A percentile compares a stretch with the other conserved stretches of the same genome.
Evolutionary conservation across 2,888 invertebrate species (phyloP).

Genomic region (Scaptodrosophila latifasciaeformis): DNA sequence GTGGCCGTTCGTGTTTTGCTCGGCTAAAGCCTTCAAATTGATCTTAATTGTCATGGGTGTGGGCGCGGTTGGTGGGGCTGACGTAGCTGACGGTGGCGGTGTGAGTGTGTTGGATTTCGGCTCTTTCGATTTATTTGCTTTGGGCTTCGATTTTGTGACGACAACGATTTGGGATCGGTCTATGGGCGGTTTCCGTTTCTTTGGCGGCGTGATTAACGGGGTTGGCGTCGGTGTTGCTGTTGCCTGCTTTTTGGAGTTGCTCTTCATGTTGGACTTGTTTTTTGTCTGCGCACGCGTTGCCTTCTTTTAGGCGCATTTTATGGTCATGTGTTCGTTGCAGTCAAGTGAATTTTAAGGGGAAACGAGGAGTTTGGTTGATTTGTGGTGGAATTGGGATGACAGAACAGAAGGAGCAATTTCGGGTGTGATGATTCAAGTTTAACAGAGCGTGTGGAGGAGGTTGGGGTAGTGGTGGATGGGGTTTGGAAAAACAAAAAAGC

Average conservation of each 20-base stretch:
- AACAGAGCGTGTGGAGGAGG: too few species aligned
- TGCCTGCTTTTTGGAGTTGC: slow-evolving; percentile 48
- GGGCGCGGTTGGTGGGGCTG: neutral
- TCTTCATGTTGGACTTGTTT: slow-evolving; percentile 51
- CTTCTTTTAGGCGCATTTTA: slow-evolving; percentile 45
- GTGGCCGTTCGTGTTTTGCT: slow-evolving; percentile 28
- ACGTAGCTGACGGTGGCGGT: slow-evolving; percentile 5
- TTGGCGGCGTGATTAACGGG: slow-evolving; percentile 3
- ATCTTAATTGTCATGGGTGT: slow-evolving; percentile 57
- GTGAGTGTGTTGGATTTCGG: slow-evolving; percentile 23
- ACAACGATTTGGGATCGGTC: neutral
- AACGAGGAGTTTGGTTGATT: too few species aligned
- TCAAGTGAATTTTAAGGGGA: slow-evolving; percentile 18
- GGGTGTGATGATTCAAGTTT: too few species aligned
- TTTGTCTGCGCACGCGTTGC: slow-evolving; percentile 49
- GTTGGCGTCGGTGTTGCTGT: slow-evolving; percentile 37
- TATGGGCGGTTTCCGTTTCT: slow-evolving; percentile 8
- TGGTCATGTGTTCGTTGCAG: slow-evolving; percentile 8
- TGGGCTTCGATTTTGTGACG: neutral
- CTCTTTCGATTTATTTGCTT: slow-evolving; percentile 11
- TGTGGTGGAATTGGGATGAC: too few species aligned
- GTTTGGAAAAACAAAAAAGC: slow-evolving; percentile 58
- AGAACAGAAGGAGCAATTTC: too few species aligned
- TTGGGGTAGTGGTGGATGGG: slow-evolving; percentile 43
- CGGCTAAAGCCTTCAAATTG: slow-evolving; percentile 58